Evolutionary conservation across 2,888 invertebrate genomes (phyloP), one percentile per base, ranked within the genome.

Genomic region (Penaeus monodon): DNA sequence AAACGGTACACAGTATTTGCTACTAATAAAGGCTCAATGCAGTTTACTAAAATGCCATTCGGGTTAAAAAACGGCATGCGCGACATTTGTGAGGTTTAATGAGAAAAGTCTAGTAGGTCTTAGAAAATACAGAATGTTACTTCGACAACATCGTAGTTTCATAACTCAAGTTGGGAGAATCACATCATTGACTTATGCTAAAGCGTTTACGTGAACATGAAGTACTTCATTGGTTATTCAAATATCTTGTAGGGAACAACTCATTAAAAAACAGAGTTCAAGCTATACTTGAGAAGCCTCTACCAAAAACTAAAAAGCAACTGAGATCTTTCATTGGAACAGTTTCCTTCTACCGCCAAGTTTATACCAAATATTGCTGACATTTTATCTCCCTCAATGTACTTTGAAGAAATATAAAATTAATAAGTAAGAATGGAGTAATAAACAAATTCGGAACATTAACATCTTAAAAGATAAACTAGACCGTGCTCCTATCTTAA

Each of bases 1-100:
- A 57, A 57, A n/a, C 44, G 27, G 27, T 78, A 57, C 3, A 78
- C 57, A 10, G 57, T 64, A 10, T 78, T 78, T 78, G 27, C 63
- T 22, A 78, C n/a, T 20, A 57, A 57, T 2, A 8, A 57, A 10
- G 64, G 78, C 2, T 27, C 64, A 12, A 63, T 78, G 64, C 78
- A 78, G 20, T 84, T 84, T 44, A 65, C 66, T 44, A 66, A 29
- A 44, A 49, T 78, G 24, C 64, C 78, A 8, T 78, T 78, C 64
- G 78, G 63, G 7, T 78, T 57, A 17, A 22, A n/a, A n/a, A 22
- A 78, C 78, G 2, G 78, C 78, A 20, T 78, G 78, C 64, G 78
- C 78, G 24, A 27, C 78, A 12, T 78, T 27, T 20, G 27, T 57
- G 4, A 6, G 64, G 3, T 3, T 3, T 57, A 57, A 57, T 57